phyloP scores from a whole-genome alignment of 2,113 vertebrate genomes.

The Macrotis lagotis region DNA sequence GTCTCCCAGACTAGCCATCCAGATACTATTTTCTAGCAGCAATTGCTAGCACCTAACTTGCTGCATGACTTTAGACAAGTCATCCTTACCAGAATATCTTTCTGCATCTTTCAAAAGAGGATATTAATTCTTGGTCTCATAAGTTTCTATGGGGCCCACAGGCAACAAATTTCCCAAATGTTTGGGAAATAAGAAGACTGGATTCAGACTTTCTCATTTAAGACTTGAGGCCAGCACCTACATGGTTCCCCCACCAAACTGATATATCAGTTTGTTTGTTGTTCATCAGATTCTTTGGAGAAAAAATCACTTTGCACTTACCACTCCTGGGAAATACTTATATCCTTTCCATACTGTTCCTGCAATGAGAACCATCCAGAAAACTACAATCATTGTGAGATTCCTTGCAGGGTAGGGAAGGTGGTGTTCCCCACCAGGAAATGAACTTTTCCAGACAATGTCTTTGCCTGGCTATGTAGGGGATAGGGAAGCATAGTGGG shows the following conservation, averaged over 20 bases:
- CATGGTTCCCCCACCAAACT: background rate
- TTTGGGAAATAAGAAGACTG: background rate
- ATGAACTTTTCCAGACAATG: background rate
- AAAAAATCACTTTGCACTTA: slow-evolving; percentile 58
- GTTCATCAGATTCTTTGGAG: background rate
- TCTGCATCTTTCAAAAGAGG: background rate
- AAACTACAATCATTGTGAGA: slow-evolving; percentile 65
- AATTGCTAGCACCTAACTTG: background rate
- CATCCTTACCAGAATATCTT: background rate
- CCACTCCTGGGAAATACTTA: slow-evolving; percentile 73
- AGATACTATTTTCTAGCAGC: background rate
- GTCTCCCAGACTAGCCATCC: background rate
- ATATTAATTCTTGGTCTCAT: background rate
- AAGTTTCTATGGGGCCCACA: background rate
- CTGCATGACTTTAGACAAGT: background rate
- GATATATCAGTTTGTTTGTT: background rate
- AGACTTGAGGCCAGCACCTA: background rate
- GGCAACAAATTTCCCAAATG: background rate
- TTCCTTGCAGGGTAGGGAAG: slow-evolving; percentile 28
- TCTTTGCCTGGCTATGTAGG: background rate
- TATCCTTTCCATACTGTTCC: slow-evolving; percentile 74
- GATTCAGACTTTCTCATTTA: background rate
- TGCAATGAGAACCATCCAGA: slow-evolving; percentile 78
- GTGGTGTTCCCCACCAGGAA: background rate
- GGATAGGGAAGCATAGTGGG: background rate